Percentiles rank a stretch among this genome's conserved stretches.
phyloP scores from a whole-genome alignment of 2,888 invertebrate species.

The Andricus quercusramuli region DNA sequence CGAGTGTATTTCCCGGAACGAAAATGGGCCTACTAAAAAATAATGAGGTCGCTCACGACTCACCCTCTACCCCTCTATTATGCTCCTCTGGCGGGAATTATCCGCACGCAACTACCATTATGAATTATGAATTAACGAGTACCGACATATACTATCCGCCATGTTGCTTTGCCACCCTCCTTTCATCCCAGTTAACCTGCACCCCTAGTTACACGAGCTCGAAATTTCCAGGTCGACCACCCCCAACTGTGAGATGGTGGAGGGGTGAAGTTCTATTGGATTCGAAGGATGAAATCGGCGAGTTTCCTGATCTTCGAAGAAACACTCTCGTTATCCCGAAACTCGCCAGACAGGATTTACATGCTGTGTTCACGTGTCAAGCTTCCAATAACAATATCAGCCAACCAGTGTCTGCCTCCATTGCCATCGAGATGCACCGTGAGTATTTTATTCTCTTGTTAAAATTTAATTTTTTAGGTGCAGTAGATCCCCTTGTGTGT shows the following conservation, averaged over 20 bases:
- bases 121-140: slow-evolving; percentile 74
- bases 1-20: slow-evolving; percentile 43
- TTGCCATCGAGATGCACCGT: slow-evolving; percentile 89
- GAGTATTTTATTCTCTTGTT: slow-evolving; percentile 76
- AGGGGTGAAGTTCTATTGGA: slow-evolving; percentile 84
- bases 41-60: slow-evolving; percentile 63
- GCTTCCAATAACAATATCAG: slow-evolving; percentile 88
- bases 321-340: slow-evolving; percentile 83
- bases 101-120: slow-evolving; percentile 70
- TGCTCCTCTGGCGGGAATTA: slow-evolving; percentile 62
- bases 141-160: slow-evolving; percentile 46
- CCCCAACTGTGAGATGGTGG: slow-evolving; percentile 88
- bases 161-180: slow-evolving; percentile 39
- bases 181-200: not conserved
- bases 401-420: slow-evolving; percentile 84
- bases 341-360: slow-evolving; percentile 86
- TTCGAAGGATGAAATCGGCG: slow-evolving; percentile 80
- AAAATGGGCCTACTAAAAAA: slow-evolving; percentile 46
- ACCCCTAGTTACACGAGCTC: slow-evolving; percentile 21
- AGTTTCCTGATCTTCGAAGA: slow-evolving; percentile 80
- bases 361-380: slow-evolving; percentile 88
- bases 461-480: not conserved
- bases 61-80: slow-evolving; percentile 46
- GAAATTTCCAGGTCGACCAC: slow-evolving; percentile 83
- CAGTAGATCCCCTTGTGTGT: not conserved